phyloP scores from a whole-genome alignment of 2,797 vertebrate genomes.

The Cyprinella venusta region DNA sequence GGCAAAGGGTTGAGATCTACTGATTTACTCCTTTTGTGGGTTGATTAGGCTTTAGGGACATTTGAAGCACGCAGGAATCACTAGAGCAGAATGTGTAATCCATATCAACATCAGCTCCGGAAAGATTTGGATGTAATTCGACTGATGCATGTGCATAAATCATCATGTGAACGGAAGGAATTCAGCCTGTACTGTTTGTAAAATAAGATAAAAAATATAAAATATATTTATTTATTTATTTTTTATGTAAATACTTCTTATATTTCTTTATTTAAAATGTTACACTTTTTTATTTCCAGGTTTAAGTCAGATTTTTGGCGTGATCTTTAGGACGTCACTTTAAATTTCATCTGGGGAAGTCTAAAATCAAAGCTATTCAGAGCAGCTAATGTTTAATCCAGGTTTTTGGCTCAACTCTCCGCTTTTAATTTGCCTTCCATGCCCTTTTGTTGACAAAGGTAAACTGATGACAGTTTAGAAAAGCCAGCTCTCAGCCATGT shows the following conservation, averaged over 20 bases:
- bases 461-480: constrained; percentile 87
- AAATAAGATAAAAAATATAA: too few relatives aligned
- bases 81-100: constrained; percentile 55
- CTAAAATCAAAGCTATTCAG: constrained; percentile 16
- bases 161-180: background rate
- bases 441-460: constrained; percentile 93
- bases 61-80: constrained; percentile 51
- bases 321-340: background rate
- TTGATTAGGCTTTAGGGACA: constrained; percentile 67
- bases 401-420: constrained; percentile 69
- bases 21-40: constrained; percentile 74
- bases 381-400: constrained; percentile 34
- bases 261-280: background rate
- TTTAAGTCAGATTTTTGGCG: background rate
- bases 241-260: background rate
- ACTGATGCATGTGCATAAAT: constrained; percentile 38
- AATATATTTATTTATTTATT: too few relatives aligned
- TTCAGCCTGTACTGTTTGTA: background rate
- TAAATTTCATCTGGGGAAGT: background rate
- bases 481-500: constrained; percentile 77
- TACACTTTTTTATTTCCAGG: background rate
- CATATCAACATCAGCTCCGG: constrained; percentile 52
- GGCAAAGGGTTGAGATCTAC: constrained; percentile 73
- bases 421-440: constrained; percentile 80
- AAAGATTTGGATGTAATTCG: constrained; percentile 45